Conservation (phyloP, 2,797 vertebrate genomes). For the Tachyglossus aculeatus region DNA sequence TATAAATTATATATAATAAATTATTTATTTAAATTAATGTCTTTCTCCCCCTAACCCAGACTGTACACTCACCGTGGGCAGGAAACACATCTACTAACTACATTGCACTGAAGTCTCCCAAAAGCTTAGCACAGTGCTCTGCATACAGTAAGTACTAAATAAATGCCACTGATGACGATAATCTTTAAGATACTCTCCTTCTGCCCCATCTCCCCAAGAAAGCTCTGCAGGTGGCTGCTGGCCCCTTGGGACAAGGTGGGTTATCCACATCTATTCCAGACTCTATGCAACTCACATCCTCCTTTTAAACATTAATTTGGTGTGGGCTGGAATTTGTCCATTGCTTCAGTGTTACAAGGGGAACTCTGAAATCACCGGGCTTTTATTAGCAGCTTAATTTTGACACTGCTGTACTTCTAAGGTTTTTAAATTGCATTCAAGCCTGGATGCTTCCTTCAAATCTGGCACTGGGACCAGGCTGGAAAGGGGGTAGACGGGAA, state of each 20-base stretch:
- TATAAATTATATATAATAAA: no score
- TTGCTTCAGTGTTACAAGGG: background rate
- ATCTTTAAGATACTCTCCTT: background rate
- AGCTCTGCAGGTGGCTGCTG: background rate
- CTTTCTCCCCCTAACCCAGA: no score
- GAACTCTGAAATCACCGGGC: background rate
- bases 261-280: background rate
- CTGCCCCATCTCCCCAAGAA: background rate
- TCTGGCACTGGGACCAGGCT: background rate
- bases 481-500: background rate
- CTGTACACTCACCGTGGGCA: no score
- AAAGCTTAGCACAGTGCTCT: no score
- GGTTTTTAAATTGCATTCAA: no score
- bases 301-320: background rate
- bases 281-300: rapidly evolving
- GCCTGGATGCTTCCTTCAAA: no score
- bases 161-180: no score
- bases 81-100: no score
- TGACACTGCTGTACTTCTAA: background rate
- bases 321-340: background rate
- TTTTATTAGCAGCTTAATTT: background rate
- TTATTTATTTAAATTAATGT: no score
- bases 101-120: no score
- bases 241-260: rapidly evolving
- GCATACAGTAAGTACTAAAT: no score